phyloP scores from a whole-genome alignment of 2,113 vertebrate genomes.

The Chaetodon trifascialis region DNA sequence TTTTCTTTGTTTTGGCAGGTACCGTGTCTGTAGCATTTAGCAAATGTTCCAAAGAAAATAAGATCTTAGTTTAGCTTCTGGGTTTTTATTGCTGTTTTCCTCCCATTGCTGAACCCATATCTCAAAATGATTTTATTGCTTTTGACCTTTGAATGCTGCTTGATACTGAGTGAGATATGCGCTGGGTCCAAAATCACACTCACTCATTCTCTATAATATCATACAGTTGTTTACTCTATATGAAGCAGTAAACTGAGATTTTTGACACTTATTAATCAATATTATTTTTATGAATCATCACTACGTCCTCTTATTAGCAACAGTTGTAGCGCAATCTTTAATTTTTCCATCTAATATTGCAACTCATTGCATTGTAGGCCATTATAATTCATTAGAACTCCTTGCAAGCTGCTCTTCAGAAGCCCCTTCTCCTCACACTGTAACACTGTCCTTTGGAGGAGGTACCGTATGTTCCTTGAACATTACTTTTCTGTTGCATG shows the following conservation, averaged over 20 bases:
- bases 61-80: background rate
- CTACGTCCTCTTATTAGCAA: background rate
- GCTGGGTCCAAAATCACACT: background rate
- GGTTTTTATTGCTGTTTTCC: background rate
- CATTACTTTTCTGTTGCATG: too few species aligned
- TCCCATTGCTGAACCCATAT: background rate
- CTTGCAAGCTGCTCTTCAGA: too few species aligned
- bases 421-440: too few species aligned
- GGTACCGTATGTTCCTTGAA: too few species aligned
- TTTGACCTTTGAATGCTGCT: background rate
- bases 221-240: background rate
- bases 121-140: background rate
- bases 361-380: background rate
- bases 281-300: background rate
- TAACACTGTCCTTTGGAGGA: too few species aligned
- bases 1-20: slow-evolving; percentile 19
- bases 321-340: background rate
- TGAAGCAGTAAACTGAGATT: background rate
- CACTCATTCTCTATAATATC: background rate
- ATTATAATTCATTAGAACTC: background rate
- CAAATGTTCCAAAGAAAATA: background rate
- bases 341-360: background rate
- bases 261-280: background rate
- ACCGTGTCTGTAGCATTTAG: background rate
- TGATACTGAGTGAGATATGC: background rate